phyloP scores from a whole-genome alignment of 2,888 invertebrate genomes.

The Gastracanthus pulcherrimus region DNA sequence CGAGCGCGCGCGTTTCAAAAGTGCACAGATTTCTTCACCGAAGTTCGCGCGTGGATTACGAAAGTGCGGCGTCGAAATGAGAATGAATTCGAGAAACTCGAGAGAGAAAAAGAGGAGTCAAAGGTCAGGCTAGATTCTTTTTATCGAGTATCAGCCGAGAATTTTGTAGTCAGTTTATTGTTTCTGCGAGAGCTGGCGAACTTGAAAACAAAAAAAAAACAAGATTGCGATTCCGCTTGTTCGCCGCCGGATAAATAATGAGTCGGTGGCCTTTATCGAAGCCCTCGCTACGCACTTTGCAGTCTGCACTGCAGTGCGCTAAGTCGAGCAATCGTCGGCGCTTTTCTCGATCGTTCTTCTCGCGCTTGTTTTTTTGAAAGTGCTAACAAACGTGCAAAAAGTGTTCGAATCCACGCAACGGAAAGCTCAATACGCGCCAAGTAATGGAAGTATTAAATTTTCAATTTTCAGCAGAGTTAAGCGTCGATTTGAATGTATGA shows the following conservation, averaged over 20 bases:
- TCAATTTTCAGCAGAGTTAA: too few species aligned
- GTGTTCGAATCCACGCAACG: too few species aligned
- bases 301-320: conserved; percentile 27
- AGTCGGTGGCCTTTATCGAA: conserved; percentile 56
- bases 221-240: conserved; percentile 22
- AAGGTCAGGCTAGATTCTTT: conserved; percentile 43
- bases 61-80: neutral
- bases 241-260: conserved; percentile 49
- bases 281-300: conserved; percentile 49
- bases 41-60: neutral
- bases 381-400: too few species aligned
- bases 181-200: conserved; percentile 41
- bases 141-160: neutral
- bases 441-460: too few species aligned
- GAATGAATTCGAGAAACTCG: neutral
- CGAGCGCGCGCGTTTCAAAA: conserved; percentile 18
- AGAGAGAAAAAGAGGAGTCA: conserved; percentile 26
- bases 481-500: too few species aligned
- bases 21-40: conserved; percentile 14
- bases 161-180: conserved; percentile 20
- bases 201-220: conserved; percentile 37
- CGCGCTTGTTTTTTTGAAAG: too few species aligned
- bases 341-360: neutral
- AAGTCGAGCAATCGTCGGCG: neutral
- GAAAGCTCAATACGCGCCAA: too few species aligned